Evolutionary conservation across 2,888 invertebrate species (phyloP).

Genomic region (Aspidiotus rigidus): DNA sequence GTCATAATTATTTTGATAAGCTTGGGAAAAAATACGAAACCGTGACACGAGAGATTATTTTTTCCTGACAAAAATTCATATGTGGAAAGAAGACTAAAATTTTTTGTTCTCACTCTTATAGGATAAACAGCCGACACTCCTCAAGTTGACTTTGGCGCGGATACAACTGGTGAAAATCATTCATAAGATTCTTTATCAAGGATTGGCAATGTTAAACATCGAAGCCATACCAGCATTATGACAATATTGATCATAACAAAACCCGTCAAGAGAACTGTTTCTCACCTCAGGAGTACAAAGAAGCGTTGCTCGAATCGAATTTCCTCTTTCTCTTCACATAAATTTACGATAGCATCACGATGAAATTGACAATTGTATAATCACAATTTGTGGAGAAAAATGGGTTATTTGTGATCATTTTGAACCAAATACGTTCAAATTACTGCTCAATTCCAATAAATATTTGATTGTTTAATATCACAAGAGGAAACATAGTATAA

Average conservation of each 20-base stretch:
- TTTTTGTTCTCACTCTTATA: slow-evolving; percentile 42
- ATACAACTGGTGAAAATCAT: slow-evolving; percentile 45
- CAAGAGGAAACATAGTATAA: not conserved
- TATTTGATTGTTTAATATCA: not conserved
- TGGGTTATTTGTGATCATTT: not conserved
- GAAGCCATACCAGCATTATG: slow-evolving; percentile 13
- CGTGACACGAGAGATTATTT: too few relatives aligned
- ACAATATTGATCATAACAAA: not conserved
- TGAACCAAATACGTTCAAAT: too few relatives aligned
- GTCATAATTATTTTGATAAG: too few relatives aligned
- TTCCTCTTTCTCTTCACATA: too few relatives aligned
- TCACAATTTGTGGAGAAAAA: not conserved
- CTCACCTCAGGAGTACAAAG: too few relatives aligned
- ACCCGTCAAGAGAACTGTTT: not conserved
- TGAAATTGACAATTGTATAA: too few relatives aligned
- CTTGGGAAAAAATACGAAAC: too few relatives aligned
- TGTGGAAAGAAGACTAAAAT: too few relatives aligned
- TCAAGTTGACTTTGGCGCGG: slow-evolving; percentile 58
- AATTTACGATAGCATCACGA: too few relatives aligned
- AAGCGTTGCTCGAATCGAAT: too few relatives aligned
- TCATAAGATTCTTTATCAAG: slow-evolving; percentile 11
- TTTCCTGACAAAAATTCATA: too few relatives aligned
- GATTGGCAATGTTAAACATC: slow-evolving; percentile 11
- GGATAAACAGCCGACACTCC: slow-evolving; percentile 58
- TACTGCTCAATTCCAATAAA: too few relatives aligned